Percentiles rank a stretch among this genome's conserved stretches.
phyloP scores from a whole-genome alignment of 2,113 vertebrate genomes.

The Myotis brandtii region DNA sequence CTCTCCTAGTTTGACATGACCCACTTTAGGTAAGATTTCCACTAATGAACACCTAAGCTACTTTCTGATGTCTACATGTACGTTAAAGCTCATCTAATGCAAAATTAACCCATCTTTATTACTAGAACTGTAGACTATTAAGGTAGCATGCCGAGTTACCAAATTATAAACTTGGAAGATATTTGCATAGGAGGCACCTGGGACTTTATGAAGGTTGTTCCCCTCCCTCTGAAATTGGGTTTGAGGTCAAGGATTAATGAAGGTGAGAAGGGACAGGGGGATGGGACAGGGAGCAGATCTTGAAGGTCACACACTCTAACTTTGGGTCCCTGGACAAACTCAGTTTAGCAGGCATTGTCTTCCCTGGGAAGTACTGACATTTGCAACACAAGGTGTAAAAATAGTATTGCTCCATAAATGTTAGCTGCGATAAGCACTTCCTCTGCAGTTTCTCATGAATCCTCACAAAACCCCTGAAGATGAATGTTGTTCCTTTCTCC shows the following conservation, averaged over 20 bases:
- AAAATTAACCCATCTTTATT: conserved; percentile 83
- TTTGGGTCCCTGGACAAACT: conserved; percentile 65
- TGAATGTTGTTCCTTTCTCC: background rate
- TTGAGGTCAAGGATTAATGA: conserved; percentile 62
- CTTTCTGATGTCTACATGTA: conserved; percentile 75
- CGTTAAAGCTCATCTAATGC: conserved; percentile 78
- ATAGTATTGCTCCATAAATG: conserved; percentile 63
- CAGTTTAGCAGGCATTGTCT: conserved; percentile 62
- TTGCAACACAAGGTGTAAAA: conserved; percentile 68
- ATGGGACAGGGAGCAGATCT: conserved; percentile 27
- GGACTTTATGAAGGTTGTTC: conserved; percentile 57
- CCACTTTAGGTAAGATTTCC: conserved; percentile 77
- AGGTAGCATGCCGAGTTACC: conserved; percentile 70
- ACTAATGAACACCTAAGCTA: conserved; percentile 80
- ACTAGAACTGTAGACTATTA: conserved; percentile 76
- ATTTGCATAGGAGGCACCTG: conserved; percentile 70
- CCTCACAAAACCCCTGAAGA: conserved; percentile 22
- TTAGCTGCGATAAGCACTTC: conserved; percentile 51
- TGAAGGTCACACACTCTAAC: conserved; percentile 69
- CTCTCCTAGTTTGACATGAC: conserved; percentile 66
- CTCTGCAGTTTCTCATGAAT: conserved; percentile 61
- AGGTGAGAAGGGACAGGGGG: background rate
- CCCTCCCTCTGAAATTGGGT: conserved; percentile 63
- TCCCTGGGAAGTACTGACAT: conserved; percentile 72
- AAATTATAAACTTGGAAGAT: conserved; percentile 76